Percentiles rank a stretch among this genome's conserved stretches.
phyloP scores from a whole-genome alignment of 2,888 invertebrate genomes.

The Leucoma salicis region DNA sequence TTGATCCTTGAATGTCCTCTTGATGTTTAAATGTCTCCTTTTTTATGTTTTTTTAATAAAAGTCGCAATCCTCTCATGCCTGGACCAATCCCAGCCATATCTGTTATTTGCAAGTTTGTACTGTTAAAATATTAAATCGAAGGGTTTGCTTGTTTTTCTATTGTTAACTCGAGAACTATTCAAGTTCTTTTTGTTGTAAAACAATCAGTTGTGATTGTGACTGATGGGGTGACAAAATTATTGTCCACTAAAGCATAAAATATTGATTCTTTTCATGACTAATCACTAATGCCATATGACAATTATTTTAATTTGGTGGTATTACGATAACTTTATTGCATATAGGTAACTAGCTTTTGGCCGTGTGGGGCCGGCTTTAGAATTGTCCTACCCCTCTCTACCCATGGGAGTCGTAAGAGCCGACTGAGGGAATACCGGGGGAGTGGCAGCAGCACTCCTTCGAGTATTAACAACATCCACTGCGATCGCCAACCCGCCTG shows the following conservation, averaged over 20 bases:
- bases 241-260: constrained; percentile 6
- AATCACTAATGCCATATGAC: not conserved
- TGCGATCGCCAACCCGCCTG: too few species aligned
- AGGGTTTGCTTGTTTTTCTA: constrained; percentile 57
- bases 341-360: too few species aligned
- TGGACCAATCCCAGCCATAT: constrained; percentile 12
- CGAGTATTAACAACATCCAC: too few species aligned
- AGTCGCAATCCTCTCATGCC: constrained; percentile 14
- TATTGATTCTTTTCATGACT: constrained; percentile 3
- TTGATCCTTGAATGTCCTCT: too few species aligned
- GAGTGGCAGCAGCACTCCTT: too few species aligned
- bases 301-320: not conserved
- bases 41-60: not conserved
- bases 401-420: too few species aligned
- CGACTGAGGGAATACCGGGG: too few species aligned
- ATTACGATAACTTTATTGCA: too few species aligned
- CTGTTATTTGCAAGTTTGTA: constrained; percentile 39
- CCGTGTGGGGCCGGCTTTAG: too few species aligned
- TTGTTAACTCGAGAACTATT: constrained; percentile 58
- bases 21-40: too few species aligned
- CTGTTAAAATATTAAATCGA: constrained; percentile 66
- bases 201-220: constrained; percentile 52
- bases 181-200: constrained; percentile 51
- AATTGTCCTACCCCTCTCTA: too few species aligned
- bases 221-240: constrained; percentile 25